Conservation (phyloP, 2,113 vertebrate species). For the Polypterus bichir region DNA sequence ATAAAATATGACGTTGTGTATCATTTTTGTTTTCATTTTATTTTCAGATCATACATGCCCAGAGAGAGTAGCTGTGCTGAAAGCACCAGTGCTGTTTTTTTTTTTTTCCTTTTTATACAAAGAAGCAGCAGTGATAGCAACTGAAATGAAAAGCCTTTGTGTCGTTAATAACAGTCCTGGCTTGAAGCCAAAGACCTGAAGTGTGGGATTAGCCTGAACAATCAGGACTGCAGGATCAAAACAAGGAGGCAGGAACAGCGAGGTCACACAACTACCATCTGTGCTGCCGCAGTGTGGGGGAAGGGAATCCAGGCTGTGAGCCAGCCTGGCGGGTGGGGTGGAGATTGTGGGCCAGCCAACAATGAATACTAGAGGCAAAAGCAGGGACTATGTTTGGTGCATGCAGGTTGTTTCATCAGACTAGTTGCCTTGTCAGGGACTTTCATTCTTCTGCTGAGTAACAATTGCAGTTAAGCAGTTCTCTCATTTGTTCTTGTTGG, state of each 20-base stretch:
- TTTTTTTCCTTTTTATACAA: conserved; percentile 4
- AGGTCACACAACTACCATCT: conserved; percentile 84
- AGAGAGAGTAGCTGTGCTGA: conserved; percentile 6
- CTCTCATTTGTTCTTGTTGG: no score
- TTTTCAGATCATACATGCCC: conserved; percentile 4
- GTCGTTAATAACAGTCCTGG: conserved; percentile 71
- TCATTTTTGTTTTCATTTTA: no score
- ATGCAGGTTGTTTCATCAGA: conserved; percentile 21
- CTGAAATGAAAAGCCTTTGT: conserved; percentile 75
- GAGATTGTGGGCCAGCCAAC: conserved; percentile 37
- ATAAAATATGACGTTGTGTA: no score
- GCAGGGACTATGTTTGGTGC: conserved; percentile 27
- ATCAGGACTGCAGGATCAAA: conserved; percentile 75
- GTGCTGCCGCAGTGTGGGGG: conserved; percentile 71
- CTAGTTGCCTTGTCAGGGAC: conserved; percentile 10
- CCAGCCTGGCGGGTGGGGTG: conserved; percentile 30
- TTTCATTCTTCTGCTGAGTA: conserved; percentile 1
- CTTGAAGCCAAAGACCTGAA: conserved; percentile 61
- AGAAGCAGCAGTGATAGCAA: conserved; percentile 45
- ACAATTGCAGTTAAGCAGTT: no score
- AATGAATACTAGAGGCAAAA: conserved; percentile 32
- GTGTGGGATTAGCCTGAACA: conserved; percentile 76
- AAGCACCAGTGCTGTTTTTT: conserved; percentile 4
- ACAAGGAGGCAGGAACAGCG: conserved; percentile 75
- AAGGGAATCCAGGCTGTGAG: conserved; percentile 38